These are phyloP conservation scores for Lepidocyrtoides sp. DNA, from an alignment of 2,888 invertebrate genomes.

Conservation along the genomic window DNA sequence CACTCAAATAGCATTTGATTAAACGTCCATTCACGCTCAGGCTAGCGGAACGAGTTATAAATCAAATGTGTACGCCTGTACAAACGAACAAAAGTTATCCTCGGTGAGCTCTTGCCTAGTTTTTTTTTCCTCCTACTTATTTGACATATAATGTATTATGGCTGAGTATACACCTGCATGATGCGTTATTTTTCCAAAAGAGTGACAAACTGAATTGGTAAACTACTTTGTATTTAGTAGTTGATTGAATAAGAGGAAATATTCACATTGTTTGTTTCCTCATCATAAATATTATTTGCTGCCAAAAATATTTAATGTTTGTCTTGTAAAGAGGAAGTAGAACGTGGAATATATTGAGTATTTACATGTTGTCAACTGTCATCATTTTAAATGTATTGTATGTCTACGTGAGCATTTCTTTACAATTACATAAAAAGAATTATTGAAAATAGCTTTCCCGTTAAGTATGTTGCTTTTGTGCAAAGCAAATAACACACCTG, in stretches of 20 bases:
- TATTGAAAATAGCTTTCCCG: neutral
- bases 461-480: neutral
- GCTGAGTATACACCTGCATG: neutral
- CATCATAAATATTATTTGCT: conserved; percentile 16
- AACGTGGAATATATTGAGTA: conserved; percentile 30
- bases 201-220: conserved; percentile 14
- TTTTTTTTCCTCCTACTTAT: no score
- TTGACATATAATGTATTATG: conserved; percentile 21
- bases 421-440: neutral
- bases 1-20: conserved; percentile 86
- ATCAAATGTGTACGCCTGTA: conserved; percentile 79
- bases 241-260: neutral
- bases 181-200: neutral
- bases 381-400: no score
- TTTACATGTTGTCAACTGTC: conserved; percentile 42
- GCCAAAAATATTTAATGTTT: conserved; percentile 39
- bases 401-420: neutral
- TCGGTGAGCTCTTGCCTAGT: conserved; percentile 36
- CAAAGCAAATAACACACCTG: conserved; percentile 21
- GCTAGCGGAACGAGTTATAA: conserved; percentile 85
- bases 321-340: conserved; percentile 32
- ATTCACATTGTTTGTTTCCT: neutral
- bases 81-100: conserved; percentile 42
- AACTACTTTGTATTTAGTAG: conserved; percentile 2
- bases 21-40: conserved; percentile 86